These are phyloP conservation scores for Dascillus cervinus DNA, from an alignment of 2,888 invertebrate genomes.

Conservation along the genomic window DNA sequence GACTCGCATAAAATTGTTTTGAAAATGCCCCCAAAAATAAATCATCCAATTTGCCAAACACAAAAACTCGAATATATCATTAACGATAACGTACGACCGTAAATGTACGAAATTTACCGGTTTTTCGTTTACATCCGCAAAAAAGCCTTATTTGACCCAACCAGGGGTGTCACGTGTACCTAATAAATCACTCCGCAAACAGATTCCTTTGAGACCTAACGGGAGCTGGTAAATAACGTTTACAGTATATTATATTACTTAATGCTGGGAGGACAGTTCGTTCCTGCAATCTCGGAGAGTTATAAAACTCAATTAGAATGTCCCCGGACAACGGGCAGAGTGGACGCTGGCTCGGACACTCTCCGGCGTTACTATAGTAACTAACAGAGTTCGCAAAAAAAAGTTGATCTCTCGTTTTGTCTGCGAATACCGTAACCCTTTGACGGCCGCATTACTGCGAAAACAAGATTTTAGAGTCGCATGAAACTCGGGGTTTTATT, in stretches of 20 bases:
- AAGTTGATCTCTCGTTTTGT: conserved; percentile 12
- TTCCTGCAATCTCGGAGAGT: conserved; percentile 16
- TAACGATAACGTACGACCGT: no score
- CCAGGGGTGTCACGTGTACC: conserved; percentile 6
- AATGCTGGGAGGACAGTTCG: conserved; percentile 18
- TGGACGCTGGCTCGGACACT: conserved; percentile 13
- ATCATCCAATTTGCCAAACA: no score
- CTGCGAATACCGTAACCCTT: conserved; percentile 5
- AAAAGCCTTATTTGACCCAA: no score
- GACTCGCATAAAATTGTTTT: no score
- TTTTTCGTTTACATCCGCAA: no score
- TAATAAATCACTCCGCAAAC: conserved; percentile 15
- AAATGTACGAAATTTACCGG: no score
- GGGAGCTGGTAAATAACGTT: conserved; percentile 22
- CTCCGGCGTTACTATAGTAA: conserved; percentile 12
- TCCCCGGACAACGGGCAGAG: conserved; percentile 9
- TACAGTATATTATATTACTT: conserved; percentile 25
- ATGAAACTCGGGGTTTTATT: no score
- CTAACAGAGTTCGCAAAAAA: conserved; percentile 13
- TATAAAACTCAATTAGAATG: conserved; percentile 19
- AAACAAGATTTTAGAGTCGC: no score
- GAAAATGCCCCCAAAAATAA: no score
- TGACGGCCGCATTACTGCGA: conserved; percentile 8
- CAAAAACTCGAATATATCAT: no score
- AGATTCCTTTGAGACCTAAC: conserved; percentile 19